Evolutionary conservation across 2,113 vertebrate genomes (phyloP).

Genomic region (Lophochroa leadbeateri): DNA sequence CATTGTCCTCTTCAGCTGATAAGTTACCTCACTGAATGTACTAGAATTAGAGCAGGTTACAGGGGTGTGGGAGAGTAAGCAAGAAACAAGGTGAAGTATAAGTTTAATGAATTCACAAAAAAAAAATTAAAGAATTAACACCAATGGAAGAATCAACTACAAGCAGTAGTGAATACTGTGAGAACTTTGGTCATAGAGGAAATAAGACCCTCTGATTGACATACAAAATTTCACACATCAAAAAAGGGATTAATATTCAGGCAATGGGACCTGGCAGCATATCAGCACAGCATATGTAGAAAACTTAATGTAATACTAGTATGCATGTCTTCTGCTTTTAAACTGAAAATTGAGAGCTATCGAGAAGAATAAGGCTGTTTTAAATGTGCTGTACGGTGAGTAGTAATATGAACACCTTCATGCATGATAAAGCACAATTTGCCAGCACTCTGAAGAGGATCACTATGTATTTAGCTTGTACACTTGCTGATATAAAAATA

Average conservation of each 20-base stretch:
- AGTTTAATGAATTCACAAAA: background rate
- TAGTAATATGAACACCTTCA: background rate
- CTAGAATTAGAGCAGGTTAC: background rate
- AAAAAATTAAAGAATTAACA: background rate
- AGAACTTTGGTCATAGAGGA: background rate
- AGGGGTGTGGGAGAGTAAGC: background rate
- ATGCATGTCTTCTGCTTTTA: constrained; percentile 19
- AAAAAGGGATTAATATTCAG: constrained; percentile 18
- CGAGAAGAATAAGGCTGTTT: background rate
- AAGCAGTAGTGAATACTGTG: background rate
- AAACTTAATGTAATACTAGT: background rate
- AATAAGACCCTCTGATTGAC: background rate
- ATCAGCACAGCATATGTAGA: background rate
- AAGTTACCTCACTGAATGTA: background rate
- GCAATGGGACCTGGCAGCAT: background rate
- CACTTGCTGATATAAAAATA: background rate
- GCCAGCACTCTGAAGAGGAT: background rate
- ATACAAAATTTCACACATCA: background rate
- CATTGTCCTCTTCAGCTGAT: background rate
- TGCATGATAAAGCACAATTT: constrained; percentile 1
- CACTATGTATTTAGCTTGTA: background rate
- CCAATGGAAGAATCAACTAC: background rate
- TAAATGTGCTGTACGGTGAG: background rate
- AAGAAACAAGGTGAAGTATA: background rate
- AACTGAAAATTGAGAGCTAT: background rate